Conservation (phyloP, 2,797 vertebrate species). For the Smutsia gigantea region DNA sequence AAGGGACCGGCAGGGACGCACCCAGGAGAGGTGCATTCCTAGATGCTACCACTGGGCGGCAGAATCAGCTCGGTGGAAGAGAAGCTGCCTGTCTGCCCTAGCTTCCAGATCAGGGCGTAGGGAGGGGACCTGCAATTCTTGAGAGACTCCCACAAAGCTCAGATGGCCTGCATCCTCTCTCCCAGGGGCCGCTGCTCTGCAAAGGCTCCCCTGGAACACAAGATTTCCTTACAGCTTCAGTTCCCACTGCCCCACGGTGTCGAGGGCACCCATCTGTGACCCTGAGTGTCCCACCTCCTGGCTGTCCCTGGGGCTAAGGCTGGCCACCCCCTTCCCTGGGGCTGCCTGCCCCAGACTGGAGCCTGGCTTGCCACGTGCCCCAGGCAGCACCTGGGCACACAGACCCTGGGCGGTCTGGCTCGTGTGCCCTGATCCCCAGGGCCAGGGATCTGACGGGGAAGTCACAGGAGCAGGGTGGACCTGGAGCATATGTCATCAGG, state of each 20-base stretch:
- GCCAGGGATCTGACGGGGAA: background rate
- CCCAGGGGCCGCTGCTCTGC: no score
- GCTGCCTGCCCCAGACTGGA: background rate
- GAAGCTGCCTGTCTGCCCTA: accelerated
- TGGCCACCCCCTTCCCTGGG: background rate
- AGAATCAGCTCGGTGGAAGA: background rate
- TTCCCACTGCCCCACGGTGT: background rate
- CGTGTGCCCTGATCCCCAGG: background rate
- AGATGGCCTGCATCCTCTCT: background rate
- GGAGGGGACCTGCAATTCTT: accelerated
- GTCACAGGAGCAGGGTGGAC: background rate
- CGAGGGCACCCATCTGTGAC: background rate
- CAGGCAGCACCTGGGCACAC: background rate
- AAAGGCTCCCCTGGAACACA: no score
- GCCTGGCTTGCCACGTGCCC: background rate
- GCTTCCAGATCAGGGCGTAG: accelerated
- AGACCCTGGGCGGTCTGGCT: background rate
- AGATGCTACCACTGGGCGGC: background rate
- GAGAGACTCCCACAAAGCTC: background rate
- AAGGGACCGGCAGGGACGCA: no score
- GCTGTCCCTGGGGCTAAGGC: background rate
- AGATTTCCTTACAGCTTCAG: background rate
- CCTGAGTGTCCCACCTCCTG: background rate
- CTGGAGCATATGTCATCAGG: accelerated
- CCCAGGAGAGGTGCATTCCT: no score